These are phyloP conservation scores for Zaprionus inermis DNA, from an alignment of 1,140 invertebrate genomes.

Conservation along the genomic window DNA sequence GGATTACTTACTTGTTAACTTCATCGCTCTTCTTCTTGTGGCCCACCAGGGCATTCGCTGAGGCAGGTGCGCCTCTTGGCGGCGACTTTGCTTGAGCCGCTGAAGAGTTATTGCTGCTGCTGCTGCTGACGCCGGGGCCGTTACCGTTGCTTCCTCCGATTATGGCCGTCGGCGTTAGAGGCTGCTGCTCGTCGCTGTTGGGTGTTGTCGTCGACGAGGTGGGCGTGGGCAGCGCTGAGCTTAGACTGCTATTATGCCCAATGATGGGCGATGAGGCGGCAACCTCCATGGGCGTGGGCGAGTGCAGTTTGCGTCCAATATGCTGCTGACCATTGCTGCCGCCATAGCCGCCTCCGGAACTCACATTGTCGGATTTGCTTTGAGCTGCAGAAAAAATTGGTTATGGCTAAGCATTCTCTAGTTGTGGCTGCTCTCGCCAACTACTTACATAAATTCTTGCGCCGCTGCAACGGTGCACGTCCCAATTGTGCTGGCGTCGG, in stretches of 20 bases:
- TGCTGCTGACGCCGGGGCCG: conserved; percentile 75
- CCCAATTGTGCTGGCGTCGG: conserved; percentile 97
- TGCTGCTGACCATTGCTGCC: conserved; percentile 65
- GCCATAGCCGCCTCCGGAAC: conserved; percentile 18
- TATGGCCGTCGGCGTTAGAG: conserved; percentile 84
- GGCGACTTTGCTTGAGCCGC: conserved; percentile 82
- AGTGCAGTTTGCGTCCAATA: conserved; percentile 68
- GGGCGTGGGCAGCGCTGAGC: conserved; percentile 83
- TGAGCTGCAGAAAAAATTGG: conserved; percentile 45
- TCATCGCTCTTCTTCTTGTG: conserved; percentile 96
- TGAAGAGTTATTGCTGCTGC: conserved; percentile 20
- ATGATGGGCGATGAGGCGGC: conserved; percentile 67
- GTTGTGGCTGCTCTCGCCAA: not conserved
- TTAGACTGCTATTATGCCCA: conserved; percentile 70
- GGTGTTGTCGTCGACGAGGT: conserved; percentile 84
- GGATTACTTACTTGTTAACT: conserved; percentile 92
- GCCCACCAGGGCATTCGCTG: conserved; percentile 87
- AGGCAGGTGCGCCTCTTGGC: conserved; percentile 86
- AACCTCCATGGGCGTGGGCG: conserved; percentile 64
- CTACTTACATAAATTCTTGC: conserved; percentile 78
- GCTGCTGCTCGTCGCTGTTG: conserved; percentile 84
- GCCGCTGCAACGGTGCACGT: conserved; percentile 92
- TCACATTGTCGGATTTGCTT: conserved; percentile 67
- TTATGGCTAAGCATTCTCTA: not conserved
- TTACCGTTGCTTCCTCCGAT: not conserved